Base-by-base conservation (phyloP, 2,113 vertebrate species). In the Thalassoma bifasciatum region DNA sequence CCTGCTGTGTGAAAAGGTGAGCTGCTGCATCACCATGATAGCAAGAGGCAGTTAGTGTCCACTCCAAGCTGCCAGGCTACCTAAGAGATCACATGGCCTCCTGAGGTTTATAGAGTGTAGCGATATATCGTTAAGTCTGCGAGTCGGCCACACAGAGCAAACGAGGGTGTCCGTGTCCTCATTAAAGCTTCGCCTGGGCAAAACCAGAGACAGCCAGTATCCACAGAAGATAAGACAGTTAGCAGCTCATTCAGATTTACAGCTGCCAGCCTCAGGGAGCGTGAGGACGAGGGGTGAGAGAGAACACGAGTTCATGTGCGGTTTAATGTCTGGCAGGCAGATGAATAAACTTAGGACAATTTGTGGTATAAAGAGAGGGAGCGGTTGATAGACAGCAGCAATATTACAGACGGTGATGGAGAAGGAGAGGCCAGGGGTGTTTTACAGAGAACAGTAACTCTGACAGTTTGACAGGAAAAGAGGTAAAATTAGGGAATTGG, bases 141-240 rank as follows among this genome's bases (percentile, higher is more conserved):
- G 5, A 81, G 69, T 22, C 57, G 83, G 85, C 88, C 83, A 87
- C 83, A 88, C 85, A 83, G 73, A 75, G 71, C 56, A 65, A 56
- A 59, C 4, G 9, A 81, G 68, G 66, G 84, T 88, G 84, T 86
- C 65, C 71, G 68, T 82, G 66, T 90, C 83, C 86, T 89, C 86
- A 76, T 91, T 89, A 88, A 91, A 89, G 75, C 84, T 77, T 64
- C 30, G 81, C 79, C 79, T 81, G 88, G 69, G 78, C 72, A 81
- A n/a, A 86, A 84, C 76, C 79, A 88, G 82, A 83, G 80, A 73
- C 66, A 3, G 72, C 71, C 86, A 87, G 79, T 77, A 75, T 66
- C 79, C 77, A 81, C 81, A 82, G 64, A 59, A 85, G 89, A 91
- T 90, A 89, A 89, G 83, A 82, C 82, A 86, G 81, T 85, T 80